Base-by-base conservation (phyloP, 2,113 vertebrate genomes). In the Phrynosoma blainvillii region DNA sequence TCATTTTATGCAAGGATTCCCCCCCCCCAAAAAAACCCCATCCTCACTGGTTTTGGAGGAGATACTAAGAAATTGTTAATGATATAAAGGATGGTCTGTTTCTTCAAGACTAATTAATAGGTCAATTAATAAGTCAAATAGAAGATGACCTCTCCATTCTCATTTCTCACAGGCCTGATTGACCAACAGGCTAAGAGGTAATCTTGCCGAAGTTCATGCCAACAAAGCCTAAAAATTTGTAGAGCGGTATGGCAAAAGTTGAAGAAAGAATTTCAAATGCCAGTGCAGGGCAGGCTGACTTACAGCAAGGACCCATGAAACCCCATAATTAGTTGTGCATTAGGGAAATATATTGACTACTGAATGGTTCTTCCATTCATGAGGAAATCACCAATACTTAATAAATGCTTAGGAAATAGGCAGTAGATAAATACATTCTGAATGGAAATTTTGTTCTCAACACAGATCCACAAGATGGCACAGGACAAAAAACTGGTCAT, bases 401-500 rank as follows among this genome's bases (percentile, higher is more conserved):
- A 86, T 0, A 0, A 10, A 2, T 70, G 13, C 13, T 0, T 32
- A 78, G 88, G 89, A 71, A 84, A 82, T 92, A 66, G 32, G 47
- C 1, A 30, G 2, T 77, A 62, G 74, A 75, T 70, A 87, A 54
- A 79, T 88, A 70, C 68, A 82, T 71, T 13, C 59, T 75, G 62
- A 91, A 82, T n/a, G 1, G n/a, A 36, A n/a, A 59, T 78, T 92
- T 40, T 87, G 40, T 89, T 92, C 86, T 92, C 85, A 84, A 87
- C 54, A 59, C 80, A 93, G 94, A 90, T 52, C 84, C 62, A 78
- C 85, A 84, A 87, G 84, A 92, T 13, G 30, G 11, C 74, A 85
- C 21, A 2, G n/a, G 32, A 56, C 92, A 92, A 89, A 47, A 79
- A 81, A 90, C 71, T 65, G 93, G 91, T 82, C 82, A 71, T 14